Conservation (phyloP, 2,113 vertebrate genomes). For the Ploceus nigricollis region DNA sequence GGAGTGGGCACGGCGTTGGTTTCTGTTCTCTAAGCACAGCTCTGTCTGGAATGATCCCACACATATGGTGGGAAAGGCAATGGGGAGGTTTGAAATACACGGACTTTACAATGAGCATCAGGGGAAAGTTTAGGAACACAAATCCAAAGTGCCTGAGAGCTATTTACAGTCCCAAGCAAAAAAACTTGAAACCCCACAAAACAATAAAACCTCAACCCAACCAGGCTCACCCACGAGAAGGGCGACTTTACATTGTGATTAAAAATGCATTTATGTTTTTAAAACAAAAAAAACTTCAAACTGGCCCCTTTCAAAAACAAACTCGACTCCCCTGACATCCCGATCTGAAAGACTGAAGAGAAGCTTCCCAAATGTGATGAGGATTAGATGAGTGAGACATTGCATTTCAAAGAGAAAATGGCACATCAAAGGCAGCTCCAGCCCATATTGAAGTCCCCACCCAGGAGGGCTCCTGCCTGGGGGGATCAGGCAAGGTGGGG, state of each 20-base stretch:
- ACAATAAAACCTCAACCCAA: neutral
- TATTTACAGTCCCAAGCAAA: neutral
- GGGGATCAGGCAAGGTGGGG: neutral
- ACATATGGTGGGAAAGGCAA: neutral
- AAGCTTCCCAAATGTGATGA: conserved; percentile 33
- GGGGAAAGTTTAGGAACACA: neutral
- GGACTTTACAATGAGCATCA: neutral
- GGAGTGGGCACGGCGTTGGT: neutral
- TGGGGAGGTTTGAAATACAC: neutral
- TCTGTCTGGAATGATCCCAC: neutral
- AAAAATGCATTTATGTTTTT: neutral
- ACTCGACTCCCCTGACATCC: conserved; percentile 23
- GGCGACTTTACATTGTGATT: neutral
- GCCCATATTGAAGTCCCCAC: conserved; percentile 10
- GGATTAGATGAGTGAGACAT: conserved; percentile 23
- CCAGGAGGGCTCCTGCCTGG: conserved; percentile 28
- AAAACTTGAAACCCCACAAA: neutral
- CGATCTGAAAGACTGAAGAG: neutral
- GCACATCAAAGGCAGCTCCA: conserved; percentile 24
- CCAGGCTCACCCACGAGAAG: neutral
- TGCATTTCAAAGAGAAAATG: conserved; percentile 59
- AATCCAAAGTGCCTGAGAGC: neutral
- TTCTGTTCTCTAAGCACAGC: neutral
- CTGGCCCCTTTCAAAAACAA: conserved; percentile 8
- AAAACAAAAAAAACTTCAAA: conserved; percentile 32